Evolutionary conservation across 2,888 invertebrate species (phyloP).

Genomic region (Ommatoiulus sabulosus): DNA sequence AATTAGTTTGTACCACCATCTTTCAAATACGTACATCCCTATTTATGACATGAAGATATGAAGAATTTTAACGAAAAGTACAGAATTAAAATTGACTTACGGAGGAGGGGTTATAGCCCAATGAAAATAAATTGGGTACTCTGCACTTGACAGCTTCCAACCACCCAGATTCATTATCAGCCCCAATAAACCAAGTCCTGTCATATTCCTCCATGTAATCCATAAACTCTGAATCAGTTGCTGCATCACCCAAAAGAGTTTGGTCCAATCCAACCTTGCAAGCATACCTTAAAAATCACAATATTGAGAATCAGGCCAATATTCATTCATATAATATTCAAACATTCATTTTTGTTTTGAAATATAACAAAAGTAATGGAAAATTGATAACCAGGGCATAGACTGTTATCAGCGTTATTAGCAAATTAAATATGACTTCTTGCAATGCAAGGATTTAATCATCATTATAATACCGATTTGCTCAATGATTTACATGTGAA

Average conservation of each 20-base stretch:
- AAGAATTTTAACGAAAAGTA: neutral
- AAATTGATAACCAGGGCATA: no score
- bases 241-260: constrained; percentile 65
- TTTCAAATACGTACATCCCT: no score
- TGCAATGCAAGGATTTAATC: no score
- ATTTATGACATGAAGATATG: no score
- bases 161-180: constrained; percentile 67
- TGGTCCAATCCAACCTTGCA: constrained; percentile 68
- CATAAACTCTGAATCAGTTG: constrained; percentile 65
- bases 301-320: neutral
- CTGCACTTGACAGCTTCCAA: constrained; percentile 66
- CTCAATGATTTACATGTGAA: neutral
- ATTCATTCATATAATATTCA: neutral
- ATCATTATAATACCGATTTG: no score
- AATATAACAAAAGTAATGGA: no score
- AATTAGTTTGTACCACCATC: no score
- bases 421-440: no score
- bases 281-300: constrained; percentile 64
- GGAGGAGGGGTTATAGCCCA: constrained; percentile 62
- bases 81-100: constrained; percentile 57
- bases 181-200: constrained; percentile 68
- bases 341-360: neutral
- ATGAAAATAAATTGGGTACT: constrained; percentile 66
- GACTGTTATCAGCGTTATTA: no score
- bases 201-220: constrained; percentile 67